These are phyloP conservation scores for Cataglyphis hispanica DNA, from an alignment of 1,140 invertebrate species.

Conservation along the genomic window DNA sequence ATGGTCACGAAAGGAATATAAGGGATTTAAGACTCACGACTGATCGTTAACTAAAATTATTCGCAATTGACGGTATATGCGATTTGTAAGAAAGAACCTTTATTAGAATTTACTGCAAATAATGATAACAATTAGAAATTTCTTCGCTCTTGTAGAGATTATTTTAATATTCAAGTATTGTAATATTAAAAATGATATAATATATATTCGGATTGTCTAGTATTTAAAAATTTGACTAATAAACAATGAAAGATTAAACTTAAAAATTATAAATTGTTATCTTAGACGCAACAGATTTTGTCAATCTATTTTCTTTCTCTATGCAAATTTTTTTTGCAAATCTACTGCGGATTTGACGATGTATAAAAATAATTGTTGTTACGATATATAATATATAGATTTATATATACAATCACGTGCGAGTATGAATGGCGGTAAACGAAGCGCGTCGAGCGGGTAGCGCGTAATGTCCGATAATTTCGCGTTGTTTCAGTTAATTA, in stretches of 20 bases:
- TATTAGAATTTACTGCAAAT: not conserved
- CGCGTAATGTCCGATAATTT: slow-evolving; percentile 76
- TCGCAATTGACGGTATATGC: not conserved
- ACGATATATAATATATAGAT: not conserved
- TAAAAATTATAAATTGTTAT: not conserved
- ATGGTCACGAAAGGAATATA: slow-evolving; percentile 50
- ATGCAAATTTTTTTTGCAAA: not conserved
- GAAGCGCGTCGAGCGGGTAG: slow-evolving; percentile 47
- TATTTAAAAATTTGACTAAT: not conserved
- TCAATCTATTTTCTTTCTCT: not conserved
- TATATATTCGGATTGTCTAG: not conserved
- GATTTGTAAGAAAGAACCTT: not conserved
- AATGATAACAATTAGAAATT: not conserved
- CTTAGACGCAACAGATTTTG: not conserved
- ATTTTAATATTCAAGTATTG: not conserved
- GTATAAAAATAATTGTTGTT: slow-evolving; percentile 45
- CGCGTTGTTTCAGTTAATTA: slow-evolving; percentile 79
- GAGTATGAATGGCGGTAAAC: slow-evolving; percentile 35
- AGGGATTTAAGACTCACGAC: slow-evolving; percentile 38
- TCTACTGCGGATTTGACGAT: too few relatives aligned
- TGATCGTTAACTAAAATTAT: slow-evolving; percentile 39
- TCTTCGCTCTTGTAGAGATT: not conserved
- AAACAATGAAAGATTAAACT: not conserved
- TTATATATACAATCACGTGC: slow-evolving; percentile 16
- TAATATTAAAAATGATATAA: not conserved